Base-by-base conservation (phyloP, 2,888 invertebrate species). In the Eupithecia abbreviata region DNA sequence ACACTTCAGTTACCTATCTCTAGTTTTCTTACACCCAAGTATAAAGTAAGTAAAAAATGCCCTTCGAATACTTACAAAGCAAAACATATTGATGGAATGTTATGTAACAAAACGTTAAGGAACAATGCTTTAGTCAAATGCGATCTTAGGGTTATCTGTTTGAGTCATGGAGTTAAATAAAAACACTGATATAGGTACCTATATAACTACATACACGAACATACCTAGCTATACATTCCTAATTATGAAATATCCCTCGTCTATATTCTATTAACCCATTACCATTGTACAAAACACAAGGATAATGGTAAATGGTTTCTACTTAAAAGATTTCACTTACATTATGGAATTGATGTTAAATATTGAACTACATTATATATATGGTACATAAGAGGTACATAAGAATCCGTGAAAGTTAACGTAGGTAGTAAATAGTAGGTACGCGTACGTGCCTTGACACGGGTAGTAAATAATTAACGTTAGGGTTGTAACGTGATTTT, bases 41-140 rank as follows among this genome's bases (percentile, higher is more conserved):
- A 65, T 72, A 5, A 65, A 30, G 42, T 71, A 47, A 30, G n/a
- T 67, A 67, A 47, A 43, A 68, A 45, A 6, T 47, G 45, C 9
- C 55, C 51, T 45, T 10, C 43, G 47, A 45, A 69, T 69, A 69
- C 18, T 68, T 47, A 62, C 69, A 55, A 73, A 41, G 77, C 75
- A 78, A 78, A 69, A 45, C 69, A 0, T 49, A 30, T 15, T 66
- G 45, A 49, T 69, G 69, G 69, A 69, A 69, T 69, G 69, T 69
- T 49, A 68, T 68, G 30, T 30, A 30, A 68, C 43, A 30, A 45
- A 69, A 69, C 12, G 18, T 4, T 55, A 15, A 30, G 30, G 30
- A 18, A 58, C 18, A 62, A 62, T 30, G 62, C 12, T 62, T 10
- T 12, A 62, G 30, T 18, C 1, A 62, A 62, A 62, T 62, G 62